Percentiles rank a stretch among this genome's conserved stretches.
Conservation (phyloP, 2,888 invertebrate species). For the Tachina fera region DNA sequence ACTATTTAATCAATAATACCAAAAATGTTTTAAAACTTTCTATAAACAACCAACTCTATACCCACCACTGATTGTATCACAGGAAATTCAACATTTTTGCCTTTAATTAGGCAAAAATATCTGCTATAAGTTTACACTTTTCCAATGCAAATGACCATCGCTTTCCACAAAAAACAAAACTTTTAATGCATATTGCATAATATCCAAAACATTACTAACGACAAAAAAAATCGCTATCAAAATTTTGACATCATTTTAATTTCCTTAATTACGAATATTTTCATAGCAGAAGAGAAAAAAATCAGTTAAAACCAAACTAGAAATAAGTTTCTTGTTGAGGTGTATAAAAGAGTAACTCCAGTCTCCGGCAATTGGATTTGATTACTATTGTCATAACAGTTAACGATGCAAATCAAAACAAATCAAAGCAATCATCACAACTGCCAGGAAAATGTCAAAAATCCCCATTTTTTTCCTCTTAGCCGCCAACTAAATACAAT, state of each 20-base stretch:
- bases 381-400: slow-evolving; percentile 71
- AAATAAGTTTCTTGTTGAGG: background rate
- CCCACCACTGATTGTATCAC: background rate
- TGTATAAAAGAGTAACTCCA: slow-evolving; percentile 34
- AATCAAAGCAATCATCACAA: slow-evolving; percentile 73
- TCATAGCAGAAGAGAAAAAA: slow-evolving; percentile 20
- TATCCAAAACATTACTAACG: slow-evolving; percentile 20
- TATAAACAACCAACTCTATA: background rate
- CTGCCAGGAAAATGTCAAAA: slow-evolving; percentile 73
- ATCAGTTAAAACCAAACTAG: slow-evolving; percentile 32
- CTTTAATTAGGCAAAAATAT: slow-evolving; percentile 29
- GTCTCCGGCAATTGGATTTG: slow-evolving; percentile 65
- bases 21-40: too few species aligned
- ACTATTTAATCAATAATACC: too few species aligned
- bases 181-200: slow-evolving; percentile 47
- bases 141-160: slow-evolving; percentile 27
- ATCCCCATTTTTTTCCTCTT: slow-evolving; percentile 50
- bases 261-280: slow-evolving; percentile 47
- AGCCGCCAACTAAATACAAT: slow-evolving; percentile 69
- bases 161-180: background rate
- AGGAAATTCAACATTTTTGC: background rate
- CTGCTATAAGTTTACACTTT: background rate
- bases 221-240: slow-evolving; percentile 46
- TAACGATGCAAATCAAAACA: slow-evolving; percentile 74
- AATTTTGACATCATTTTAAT: slow-evolving; percentile 57